These are phyloP conservation scores for Uropetala carovei DNA, from an alignment of 2,888 invertebrate genomes.

Conservation along the genomic window DNA sequence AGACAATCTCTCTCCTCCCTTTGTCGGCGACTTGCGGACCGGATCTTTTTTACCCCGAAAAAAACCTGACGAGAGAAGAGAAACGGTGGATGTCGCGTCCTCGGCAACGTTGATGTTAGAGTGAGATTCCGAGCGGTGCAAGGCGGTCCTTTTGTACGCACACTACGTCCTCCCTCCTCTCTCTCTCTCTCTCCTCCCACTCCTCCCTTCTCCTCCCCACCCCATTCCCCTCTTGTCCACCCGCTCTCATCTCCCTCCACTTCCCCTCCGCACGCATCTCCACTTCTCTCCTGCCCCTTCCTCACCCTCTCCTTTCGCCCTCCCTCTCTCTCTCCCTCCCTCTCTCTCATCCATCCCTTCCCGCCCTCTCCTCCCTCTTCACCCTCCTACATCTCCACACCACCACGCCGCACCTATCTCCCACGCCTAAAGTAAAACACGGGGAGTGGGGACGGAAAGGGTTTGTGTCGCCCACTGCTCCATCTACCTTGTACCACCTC, in stretches of 20 bases:
- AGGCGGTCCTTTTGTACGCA: slow-evolving; percentile 62
- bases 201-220: neutral
- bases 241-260: neutral
- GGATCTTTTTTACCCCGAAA: neutral
- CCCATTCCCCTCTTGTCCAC: slow-evolving; percentile 8
- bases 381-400: neutral
- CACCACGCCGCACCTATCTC: slow-evolving; percentile 33
- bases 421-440: neutral
- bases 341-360: neutral
- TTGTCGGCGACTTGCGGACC: neutral
- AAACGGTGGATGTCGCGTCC: neutral
- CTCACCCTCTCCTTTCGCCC: neutral
- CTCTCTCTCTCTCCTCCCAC: neutral
- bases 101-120: slow-evolving; percentile 53
- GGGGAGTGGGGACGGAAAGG: neutral
- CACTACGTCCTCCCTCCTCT: slow-evolving; percentile 29
- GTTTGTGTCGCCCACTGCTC: neutral
- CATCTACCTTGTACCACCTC: neutral
- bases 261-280: neutral
- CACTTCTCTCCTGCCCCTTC: neutral
- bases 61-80: slow-evolving; percentile 9
- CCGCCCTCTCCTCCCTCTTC: neutral
- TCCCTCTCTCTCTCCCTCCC: neutral
- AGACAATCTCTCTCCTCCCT: neutral
- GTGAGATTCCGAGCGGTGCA: slow-evolving; percentile 59